Conservation (phyloP, 92 coral and sea anemone species). For the Epizoanthus illoricatus region DNA sequence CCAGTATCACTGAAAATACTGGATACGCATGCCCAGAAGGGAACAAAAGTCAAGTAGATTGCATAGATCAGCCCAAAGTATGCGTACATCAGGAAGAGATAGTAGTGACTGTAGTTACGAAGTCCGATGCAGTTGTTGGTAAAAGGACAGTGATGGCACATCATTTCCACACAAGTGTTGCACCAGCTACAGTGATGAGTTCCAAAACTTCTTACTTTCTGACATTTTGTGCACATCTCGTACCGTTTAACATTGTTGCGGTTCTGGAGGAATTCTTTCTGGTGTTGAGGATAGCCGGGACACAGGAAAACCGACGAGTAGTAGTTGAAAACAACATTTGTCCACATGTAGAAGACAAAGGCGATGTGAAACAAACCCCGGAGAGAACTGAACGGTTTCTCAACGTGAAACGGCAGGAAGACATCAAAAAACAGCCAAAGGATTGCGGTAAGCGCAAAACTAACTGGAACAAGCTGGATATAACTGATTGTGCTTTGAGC, state of each 20-base stretch:
- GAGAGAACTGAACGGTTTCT: slow-evolving; percentile 74
- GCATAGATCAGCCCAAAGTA: slow-evolving; percentile 84
- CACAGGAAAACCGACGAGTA: slow-evolving; percentile 70
- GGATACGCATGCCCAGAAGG: slow-evolving; percentile 69
- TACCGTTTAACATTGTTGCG: slow-evolving; percentile 72
- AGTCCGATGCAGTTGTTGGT: slow-evolving; percentile 98
- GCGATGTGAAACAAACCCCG: slow-evolving; percentile 79
- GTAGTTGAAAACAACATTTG: slow-evolving; percentile 63
- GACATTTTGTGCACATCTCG: slow-evolving; percentile 79
- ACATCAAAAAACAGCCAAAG: slow-evolving; percentile 77
- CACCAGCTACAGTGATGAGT: slow-evolving; percentile 99
- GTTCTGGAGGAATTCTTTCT: slow-evolving; percentile 67
- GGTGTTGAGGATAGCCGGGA: slow-evolving; percentile 89
- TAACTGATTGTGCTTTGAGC: slow-evolving; percentile 74
- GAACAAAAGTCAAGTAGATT: slow-evolving; percentile 71
- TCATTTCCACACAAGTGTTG: slow-evolving; percentile 86
- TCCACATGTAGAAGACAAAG: slow-evolving; percentile 58
- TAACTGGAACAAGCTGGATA: slow-evolving; percentile 75
- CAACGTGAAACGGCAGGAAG: slow-evolving; percentile 78
- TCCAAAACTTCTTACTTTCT: slow-evolving; percentile 75
- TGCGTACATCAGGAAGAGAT: slow-evolving; percentile 77
- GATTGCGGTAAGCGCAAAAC: slow-evolving; percentile 74
- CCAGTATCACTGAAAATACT: slow-evolving; percentile 28
- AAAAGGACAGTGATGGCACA: slow-evolving; percentile 99
- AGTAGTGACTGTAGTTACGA: slow-evolving; percentile 86